phyloP scores from a whole-genome alignment of 2,888 invertebrate genomes.

The Eledona agricola region DNA sequence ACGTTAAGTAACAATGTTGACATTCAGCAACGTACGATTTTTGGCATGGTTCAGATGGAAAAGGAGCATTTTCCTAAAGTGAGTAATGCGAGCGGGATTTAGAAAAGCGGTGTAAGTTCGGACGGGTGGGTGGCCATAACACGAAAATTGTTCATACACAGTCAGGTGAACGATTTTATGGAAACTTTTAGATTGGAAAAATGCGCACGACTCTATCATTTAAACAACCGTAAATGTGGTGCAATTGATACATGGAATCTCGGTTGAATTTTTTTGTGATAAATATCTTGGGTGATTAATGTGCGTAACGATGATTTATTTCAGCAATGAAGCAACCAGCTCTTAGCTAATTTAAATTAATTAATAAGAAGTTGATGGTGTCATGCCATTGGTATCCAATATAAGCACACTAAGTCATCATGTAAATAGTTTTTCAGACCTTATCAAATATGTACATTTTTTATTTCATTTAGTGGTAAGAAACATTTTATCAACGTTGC shows the following conservation, averaged over 20 bases:
- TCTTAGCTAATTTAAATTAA: slow-evolving; percentile 6
- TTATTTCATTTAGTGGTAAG: too few relatives aligned
- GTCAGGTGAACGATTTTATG: too few relatives aligned
- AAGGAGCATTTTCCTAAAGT: slow-evolving; percentile 13
- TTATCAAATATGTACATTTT: too few relatives aligned
- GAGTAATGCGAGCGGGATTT: slow-evolving; percentile 10
- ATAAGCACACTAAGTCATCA: too few relatives aligned
- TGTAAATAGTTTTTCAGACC: too few relatives aligned
- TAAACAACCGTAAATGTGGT: too few relatives aligned
- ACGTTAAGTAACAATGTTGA: neutral
- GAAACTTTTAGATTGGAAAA: too few relatives aligned
- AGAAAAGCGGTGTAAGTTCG: neutral
- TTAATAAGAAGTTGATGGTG: slow-evolving; percentile 6
- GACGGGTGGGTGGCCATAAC: slow-evolving; percentile 14
- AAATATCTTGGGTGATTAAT: slow-evolving; percentile 2
- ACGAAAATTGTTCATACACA: too few relatives aligned
- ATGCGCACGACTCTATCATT: too few relatives aligned
- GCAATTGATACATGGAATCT: neutral
- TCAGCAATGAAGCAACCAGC: neutral
- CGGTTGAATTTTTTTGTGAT: neutral
- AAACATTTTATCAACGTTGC: too few relatives aligned
- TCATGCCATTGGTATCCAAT: too few relatives aligned
- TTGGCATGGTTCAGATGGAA: slow-evolving; percentile 9
- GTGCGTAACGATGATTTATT: slow-evolving; percentile 5
- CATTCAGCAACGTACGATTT: slow-evolving; percentile 4